phyloP scores from a whole-genome alignment of 30 jellyfish, hydroid and myxozoan genomes.

The Hydractinia echinata region DNA sequence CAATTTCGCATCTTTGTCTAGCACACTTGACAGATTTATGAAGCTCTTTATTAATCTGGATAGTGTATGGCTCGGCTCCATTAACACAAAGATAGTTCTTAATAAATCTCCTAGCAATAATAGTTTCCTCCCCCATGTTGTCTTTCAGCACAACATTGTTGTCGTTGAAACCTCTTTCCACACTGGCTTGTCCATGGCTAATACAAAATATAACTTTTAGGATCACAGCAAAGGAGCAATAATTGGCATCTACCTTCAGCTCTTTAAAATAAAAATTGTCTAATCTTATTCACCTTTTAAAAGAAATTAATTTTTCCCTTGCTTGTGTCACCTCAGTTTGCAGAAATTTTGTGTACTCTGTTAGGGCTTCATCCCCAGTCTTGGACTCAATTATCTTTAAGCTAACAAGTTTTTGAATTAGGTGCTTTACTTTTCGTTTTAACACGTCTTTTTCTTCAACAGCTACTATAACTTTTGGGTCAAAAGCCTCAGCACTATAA shows the following conservation, averaged over 20 bases:
- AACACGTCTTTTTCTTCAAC: not conserved
- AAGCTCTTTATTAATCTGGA: not conserved
- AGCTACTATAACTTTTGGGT: not conserved
- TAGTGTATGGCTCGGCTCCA: not conserved
- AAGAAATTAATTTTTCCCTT: not conserved
- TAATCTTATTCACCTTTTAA: not conserved
- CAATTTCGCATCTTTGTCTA: not conserved
- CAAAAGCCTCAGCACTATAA: slow-evolving; percentile 1
- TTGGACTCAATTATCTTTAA: not conserved
- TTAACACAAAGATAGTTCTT: not conserved
- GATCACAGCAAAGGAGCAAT: not conserved
- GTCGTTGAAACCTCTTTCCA: slow-evolving; percentile 13
- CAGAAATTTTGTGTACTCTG: not conserved
- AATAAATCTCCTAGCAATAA: not conserved
- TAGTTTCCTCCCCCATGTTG: not conserved
- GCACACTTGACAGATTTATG: not conserved
- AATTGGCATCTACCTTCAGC: not conserved
- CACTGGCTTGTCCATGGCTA: slow-evolving; percentile 19
- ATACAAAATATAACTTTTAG: not conserved
- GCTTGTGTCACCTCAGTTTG: not conserved
- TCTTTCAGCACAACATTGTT: slow-evolving; percentile 10
- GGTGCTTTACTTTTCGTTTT: not conserved
- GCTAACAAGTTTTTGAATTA: not conserved
- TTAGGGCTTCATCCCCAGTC: not conserved
- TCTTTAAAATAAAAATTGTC: not conserved